Evolutionary conservation across 1,140 invertebrate genomes (phyloP).

Genomic region (Tetramorium simillimum): DNA sequence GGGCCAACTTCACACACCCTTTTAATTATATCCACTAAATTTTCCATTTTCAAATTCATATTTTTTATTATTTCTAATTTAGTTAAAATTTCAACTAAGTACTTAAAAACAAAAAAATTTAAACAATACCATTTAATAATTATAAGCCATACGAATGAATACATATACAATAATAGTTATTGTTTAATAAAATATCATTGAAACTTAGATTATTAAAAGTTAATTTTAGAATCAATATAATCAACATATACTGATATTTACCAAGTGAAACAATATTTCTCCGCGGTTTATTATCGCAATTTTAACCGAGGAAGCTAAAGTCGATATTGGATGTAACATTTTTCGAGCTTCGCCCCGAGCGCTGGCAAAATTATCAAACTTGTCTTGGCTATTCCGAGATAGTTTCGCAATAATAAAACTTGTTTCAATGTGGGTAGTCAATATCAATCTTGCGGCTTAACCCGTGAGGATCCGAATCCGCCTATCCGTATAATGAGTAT

Average conservation of each 20-base stretch:
- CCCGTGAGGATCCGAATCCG: background rate
- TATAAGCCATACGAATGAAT: background rate
- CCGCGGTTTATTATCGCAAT: conserved; percentile 26
- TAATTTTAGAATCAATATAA: conserved; percentile 30
- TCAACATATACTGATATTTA: background rate
- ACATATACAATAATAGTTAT: background rate
- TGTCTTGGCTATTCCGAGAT: conserved; percentile 15
- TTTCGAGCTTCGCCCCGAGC: conserved; percentile 18
- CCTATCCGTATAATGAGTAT: conserved; percentile 38
- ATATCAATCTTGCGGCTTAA: conserved; percentile 35
- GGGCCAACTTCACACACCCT: no score
- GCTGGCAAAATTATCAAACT: conserved; percentile 28
- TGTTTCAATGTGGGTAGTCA: background rate
- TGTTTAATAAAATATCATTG: background rate
- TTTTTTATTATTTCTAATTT: background rate
- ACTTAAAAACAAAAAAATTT: background rate
- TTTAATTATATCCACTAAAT: background rate
- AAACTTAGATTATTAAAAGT: background rate
- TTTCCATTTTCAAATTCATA: background rate
- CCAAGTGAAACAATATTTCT: conserved; percentile 24
- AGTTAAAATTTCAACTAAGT: background rate
- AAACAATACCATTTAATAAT: background rate
- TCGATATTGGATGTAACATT: conserved; percentile 47
- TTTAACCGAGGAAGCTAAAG: conserved; percentile 14
- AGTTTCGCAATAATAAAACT: conserved; percentile 35